Evolutionary conservation across 1,140 invertebrate species (phyloP).

Genomic region (Leucophenga varia): DNA sequence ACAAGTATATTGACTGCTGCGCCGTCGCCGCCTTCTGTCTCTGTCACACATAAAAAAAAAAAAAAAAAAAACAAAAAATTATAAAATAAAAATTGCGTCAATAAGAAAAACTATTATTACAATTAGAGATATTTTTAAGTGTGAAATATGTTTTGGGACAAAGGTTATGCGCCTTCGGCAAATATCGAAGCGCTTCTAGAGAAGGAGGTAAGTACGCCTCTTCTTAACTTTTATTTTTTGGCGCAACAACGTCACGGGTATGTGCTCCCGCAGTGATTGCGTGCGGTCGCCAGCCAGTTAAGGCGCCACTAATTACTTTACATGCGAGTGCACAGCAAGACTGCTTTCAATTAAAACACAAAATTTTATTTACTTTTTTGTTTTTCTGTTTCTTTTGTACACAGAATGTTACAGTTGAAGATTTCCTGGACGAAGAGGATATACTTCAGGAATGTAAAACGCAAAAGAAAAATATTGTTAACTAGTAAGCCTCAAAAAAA

Average conservation of each 20-base stretch:
- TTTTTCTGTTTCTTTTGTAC: constrained; percentile 37
- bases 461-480: constrained; percentile 87
- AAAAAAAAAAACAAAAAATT: no score
- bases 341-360: neutral
- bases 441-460: constrained; percentile 94
- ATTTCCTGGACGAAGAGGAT: constrained; percentile 91
- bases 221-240: neutral
- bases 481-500: constrained; percentile 79
- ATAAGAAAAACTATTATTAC: no score
- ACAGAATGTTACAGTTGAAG: constrained; percentile 86
- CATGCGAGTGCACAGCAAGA: constrained; percentile 1
- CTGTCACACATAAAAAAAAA: no score
- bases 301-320: constrained; percentile 1
- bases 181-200: constrained; percentile 74
- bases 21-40: no score
- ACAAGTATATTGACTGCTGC: no score
- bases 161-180: constrained; percentile 69
- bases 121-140: no score
- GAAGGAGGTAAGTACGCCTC: constrained; percentile 66
- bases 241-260: neutral
- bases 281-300: neutral
- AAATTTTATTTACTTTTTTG: constrained; percentile 13
- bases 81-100: no score
- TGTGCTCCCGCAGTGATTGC: neutral
- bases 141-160: constrained; percentile 78